phyloP scores from a whole-genome alignment of 2,888 invertebrate genomes.

The Mythimna pallens region DNA sequence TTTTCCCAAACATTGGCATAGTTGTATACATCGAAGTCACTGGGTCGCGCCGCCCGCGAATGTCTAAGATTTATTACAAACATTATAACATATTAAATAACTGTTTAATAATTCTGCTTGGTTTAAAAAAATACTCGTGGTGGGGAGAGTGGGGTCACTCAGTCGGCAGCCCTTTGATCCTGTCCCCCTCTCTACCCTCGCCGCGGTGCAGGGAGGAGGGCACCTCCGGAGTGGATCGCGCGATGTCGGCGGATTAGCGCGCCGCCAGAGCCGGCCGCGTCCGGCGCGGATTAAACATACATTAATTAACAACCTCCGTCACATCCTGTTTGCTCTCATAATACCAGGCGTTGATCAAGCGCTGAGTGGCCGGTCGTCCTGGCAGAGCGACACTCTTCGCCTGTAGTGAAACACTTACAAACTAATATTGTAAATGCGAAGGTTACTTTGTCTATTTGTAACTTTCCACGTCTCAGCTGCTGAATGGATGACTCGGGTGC shows the following conservation, averaged over 20 bases:
- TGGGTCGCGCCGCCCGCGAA: background rate
- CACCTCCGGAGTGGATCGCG: slow-evolving; percentile 21
- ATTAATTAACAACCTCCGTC: slow-evolving; percentile 26
- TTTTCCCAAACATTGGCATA: background rate
- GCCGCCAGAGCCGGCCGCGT: background rate
- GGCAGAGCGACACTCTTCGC: too few relatives aligned
- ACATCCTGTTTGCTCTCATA: background rate
- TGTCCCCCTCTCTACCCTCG: background rate
- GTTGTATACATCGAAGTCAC: too few relatives aligned
- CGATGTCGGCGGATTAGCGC: slow-evolving; percentile 35
- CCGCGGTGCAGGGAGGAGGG: background rate
- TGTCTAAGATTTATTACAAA: background rate
- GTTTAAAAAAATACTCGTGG: slow-evolving; percentile 30
- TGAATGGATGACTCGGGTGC: too few relatives aligned
- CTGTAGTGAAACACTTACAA: too few relatives aligned
- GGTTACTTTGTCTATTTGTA: too few relatives aligned
- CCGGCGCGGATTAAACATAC: slow-evolving; percentile 25
- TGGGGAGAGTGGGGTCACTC: background rate
- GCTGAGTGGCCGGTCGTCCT: background rate
- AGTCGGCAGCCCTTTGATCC: slow-evolving; percentile 41
- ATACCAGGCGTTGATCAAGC: background rate
- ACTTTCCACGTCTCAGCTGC: too few relatives aligned
- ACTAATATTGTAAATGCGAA: too few relatives aligned
- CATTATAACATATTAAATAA: slow-evolving; percentile 26
- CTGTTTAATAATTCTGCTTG: slow-evolving; percentile 34